These are phyloP conservation scores for Lycaon pictus DNA, from an alignment of 2,113 vertebrate genomes.

Conservation along the genomic window DNA sequence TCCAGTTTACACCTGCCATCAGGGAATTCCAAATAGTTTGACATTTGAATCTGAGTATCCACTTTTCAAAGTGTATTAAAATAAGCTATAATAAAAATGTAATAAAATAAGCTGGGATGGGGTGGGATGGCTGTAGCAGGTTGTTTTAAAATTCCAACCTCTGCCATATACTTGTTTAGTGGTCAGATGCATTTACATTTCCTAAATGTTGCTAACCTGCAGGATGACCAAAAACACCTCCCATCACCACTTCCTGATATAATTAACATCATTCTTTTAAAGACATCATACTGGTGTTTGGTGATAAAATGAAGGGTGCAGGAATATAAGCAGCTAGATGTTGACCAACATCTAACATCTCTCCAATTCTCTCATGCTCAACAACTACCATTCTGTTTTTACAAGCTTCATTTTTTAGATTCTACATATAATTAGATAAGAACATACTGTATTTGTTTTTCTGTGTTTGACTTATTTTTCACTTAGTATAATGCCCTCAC, in stretches of 20 bases:
- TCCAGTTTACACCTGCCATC: not conserved
- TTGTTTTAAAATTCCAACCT: not conserved
- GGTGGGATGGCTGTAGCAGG: not conserved
- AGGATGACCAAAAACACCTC: not conserved
- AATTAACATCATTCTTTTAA: not conserved
- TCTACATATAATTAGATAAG: not conserved
- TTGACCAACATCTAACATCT: not conserved
- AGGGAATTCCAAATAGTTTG: not conserved
- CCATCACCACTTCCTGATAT: not conserved
- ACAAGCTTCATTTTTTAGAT: not conserved
- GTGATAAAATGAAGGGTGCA: not conserved
- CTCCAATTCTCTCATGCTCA: not conserved
- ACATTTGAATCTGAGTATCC: not conserved
- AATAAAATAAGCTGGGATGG: not conserved
- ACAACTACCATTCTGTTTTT: not conserved
- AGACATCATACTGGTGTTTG: not conserved
- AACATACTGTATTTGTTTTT: not conserved
- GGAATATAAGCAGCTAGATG: not conserved
- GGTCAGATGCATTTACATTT: not conserved
- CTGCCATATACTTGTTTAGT: not conserved
- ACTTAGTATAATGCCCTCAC: not conserved
- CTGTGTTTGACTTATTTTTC: not conserved
- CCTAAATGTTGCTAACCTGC: not conserved
- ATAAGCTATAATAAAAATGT: not conserved
- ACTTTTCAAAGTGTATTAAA: constrained; percentile 45